phyloP scores from a whole-genome alignment of 2,888 invertebrate genomes.

The Acrocera orbiculus region DNA sequence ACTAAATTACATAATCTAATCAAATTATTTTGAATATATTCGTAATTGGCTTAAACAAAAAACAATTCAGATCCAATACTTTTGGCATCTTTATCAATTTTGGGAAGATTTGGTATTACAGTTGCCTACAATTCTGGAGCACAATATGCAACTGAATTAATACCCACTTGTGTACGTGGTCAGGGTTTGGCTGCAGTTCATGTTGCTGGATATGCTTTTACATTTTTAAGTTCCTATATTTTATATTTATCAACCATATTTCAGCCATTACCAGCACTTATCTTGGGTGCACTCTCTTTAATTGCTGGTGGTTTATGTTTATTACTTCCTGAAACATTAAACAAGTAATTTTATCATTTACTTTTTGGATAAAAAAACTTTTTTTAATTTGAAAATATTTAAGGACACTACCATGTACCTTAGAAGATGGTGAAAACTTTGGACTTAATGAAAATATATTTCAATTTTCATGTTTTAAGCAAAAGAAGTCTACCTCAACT shows the following conservation, averaged over 20 bases:
- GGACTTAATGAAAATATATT: constrained; percentile 18
- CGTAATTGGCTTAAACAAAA: neutral
- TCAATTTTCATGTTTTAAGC: constrained; percentile 6
- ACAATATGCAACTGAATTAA: constrained; percentile 38
- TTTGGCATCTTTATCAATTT: constrained; percentile 25
- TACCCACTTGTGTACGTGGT: constrained; percentile 38
- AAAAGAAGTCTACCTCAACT: constrained; percentile 3
- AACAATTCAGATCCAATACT: constrained; percentile 17
- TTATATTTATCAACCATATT: constrained; percentile 30
- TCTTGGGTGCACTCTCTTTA: constrained; percentile 35
- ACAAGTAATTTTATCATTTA: constrained; percentile 19
- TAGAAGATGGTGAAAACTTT: constrained; percentile 41
- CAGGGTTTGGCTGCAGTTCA: constrained; percentile 38
- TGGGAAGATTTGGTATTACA: constrained; percentile 35
- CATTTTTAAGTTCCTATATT: constrained; percentile 40
- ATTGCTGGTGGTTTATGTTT: constrained; percentile 36
- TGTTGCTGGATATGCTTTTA: constrained; percentile 41
- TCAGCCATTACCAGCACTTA: constrained; percentile 35
- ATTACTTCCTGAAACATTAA: constrained; percentile 41
- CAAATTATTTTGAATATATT: neutral
- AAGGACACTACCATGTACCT: constrained; percentile 36
- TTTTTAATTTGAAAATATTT: neutral
- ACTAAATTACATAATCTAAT: neutral
- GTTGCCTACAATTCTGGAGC: constrained; percentile 39
- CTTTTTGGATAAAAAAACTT: too few relatives aligned